A percentile compares a stretch with the other conserved stretches of the same genome.
These are phyloP conservation scores for Petroica traversi DNA, from an alignment of 2,113 vertebrate genomes.

Conservation along the genomic window DNA sequence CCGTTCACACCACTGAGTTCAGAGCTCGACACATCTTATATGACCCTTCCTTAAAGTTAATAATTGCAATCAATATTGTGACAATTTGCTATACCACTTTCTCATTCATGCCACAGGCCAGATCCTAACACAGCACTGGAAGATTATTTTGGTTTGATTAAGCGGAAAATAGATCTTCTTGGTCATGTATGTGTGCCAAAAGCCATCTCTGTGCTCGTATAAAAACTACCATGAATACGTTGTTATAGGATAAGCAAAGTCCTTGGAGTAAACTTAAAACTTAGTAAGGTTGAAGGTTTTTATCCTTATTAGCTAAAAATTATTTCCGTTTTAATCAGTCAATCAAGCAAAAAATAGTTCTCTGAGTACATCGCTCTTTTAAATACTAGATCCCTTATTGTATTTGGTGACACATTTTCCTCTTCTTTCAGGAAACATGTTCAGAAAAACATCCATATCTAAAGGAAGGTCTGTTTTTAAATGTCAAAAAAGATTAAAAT, in stretches of 20 bases:
- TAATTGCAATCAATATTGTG: constrained; percentile 54
- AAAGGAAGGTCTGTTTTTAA: background rate
- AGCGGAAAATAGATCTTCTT: background rate
- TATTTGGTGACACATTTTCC: background rate
- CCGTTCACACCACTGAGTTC: constrained; percentile 33
- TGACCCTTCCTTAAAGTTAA: constrained; percentile 37
- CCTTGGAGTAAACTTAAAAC: background rate
- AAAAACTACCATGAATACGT: background rate
- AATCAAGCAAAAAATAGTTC: background rate
- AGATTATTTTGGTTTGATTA: constrained; percentile 32
- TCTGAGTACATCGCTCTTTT: background rate
- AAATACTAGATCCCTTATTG: background rate
- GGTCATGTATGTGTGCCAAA: background rate
- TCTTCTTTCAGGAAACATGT: background rate
- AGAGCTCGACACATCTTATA: background rate
- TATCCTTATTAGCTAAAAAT: background rate
- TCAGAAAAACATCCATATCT: background rate
- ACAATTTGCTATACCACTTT: constrained; percentile 15
- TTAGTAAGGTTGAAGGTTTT: background rate
- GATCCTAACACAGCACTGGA: background rate
- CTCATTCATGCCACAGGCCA: background rate
- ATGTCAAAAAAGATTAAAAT: background rate
- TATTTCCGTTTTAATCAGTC: background rate
- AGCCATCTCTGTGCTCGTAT: background rate
- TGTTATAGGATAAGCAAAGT: background rate